Percentiles rank a stretch among this genome's conserved stretches.
These are phyloP conservation scores for Sterna hirundo DNA, from an alignment of 2,113 vertebrate species.

Conservation along the genomic window DNA sequence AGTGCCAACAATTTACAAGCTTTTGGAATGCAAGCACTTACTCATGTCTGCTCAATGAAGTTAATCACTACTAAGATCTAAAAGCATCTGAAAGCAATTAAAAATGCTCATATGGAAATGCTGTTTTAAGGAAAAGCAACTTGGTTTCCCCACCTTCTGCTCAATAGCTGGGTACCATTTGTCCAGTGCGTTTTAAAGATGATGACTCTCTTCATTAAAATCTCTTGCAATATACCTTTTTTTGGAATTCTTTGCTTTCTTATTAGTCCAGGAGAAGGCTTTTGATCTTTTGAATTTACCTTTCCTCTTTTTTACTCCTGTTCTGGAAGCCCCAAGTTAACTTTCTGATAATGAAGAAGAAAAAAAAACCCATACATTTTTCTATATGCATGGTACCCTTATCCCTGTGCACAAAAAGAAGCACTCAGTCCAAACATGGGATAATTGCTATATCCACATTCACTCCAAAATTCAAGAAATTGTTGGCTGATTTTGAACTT, in stretches of 20 bases:
- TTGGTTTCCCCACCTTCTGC: constrained; percentile 9
- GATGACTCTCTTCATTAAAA: neutral
- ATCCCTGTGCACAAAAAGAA: neutral
- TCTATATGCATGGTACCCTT: neutral
- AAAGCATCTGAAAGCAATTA: constrained; percentile 37
- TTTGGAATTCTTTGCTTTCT: neutral
- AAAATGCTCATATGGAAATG: constrained; percentile 6
- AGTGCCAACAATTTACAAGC: neutral
- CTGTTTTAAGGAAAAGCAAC: neutral
- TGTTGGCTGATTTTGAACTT: neutral
- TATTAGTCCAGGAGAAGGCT: neutral
- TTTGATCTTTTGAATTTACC: neutral
- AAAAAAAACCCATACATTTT: neutral
- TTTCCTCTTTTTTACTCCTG: neutral
- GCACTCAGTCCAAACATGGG: neutral
- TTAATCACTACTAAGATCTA: neutral
- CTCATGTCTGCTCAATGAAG: neutral
- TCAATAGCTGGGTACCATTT: neutral
- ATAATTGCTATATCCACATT: neutral
- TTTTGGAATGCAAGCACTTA: neutral
- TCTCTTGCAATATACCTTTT: neutral
- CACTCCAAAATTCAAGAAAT: neutral
- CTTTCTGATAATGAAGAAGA: neutral
- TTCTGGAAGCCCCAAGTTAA: neutral
- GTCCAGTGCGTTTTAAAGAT: neutral